These are phyloP conservation scores for Rosalia funebris DNA, from an alignment of 2,888 invertebrate species.

Conservation along the genomic window DNA sequence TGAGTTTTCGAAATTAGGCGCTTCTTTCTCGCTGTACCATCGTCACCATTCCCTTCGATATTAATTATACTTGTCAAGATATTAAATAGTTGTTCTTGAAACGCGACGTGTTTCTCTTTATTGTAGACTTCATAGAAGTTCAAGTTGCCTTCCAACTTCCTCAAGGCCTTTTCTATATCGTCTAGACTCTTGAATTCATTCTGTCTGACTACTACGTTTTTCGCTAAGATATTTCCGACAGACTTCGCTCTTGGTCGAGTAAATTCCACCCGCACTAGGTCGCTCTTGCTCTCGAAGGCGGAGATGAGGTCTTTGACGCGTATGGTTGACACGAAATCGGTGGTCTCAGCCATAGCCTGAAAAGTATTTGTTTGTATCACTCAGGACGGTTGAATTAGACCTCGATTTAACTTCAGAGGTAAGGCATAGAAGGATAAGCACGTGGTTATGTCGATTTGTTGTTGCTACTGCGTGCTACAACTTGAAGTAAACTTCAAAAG, in stretches of 20 bases:
- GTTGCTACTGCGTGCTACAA: too few relatives aligned
- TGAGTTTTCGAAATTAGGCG: conserved; percentile 40
- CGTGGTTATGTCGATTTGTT: too few relatives aligned
- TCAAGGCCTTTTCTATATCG: conserved; percentile 44
- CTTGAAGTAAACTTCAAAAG: too few relatives aligned
- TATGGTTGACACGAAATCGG: conserved; percentile 10
- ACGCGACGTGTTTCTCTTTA: conserved; percentile 46
- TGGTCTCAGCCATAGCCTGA: conserved; percentile 18
- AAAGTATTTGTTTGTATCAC: background rate
- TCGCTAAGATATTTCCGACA: conserved; percentile 32
- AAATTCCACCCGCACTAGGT: conserved; percentile 2
- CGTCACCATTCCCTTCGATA: conserved; percentile 39
- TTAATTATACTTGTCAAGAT: conserved; percentile 44
- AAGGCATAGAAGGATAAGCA: too few relatives aligned
- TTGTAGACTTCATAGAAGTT: conserved; percentile 45
- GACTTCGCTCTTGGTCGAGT: conserved; percentile 32
- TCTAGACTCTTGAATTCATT: conserved; percentile 29
- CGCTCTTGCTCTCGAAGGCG: conserved; percentile 29
- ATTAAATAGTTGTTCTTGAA: conserved; percentile 47
- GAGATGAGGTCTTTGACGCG: conserved; percentile 32
- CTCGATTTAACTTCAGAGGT: too few relatives aligned
- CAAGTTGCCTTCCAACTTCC: conserved; percentile 35
- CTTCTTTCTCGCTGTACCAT: conserved; percentile 34
- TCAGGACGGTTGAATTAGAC: background rate
- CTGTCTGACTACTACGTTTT: conserved; percentile 28